These are phyloP conservation scores for Nymphalis urticae DNA, from an alignment of 2,888 invertebrate species.

Conservation along the genomic window DNA sequence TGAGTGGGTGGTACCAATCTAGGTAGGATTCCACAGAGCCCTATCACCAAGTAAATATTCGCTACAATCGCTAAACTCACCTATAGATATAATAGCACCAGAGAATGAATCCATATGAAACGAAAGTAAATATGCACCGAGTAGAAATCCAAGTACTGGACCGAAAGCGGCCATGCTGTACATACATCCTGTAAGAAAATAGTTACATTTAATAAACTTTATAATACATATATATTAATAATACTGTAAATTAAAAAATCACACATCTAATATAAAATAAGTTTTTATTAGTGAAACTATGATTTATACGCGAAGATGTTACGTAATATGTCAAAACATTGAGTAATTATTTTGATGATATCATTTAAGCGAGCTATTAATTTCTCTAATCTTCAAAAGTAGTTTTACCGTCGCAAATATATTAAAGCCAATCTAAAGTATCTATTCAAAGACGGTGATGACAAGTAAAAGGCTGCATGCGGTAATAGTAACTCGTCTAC, in stretches of 20 bases:
- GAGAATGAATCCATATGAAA: slow-evolving; percentile 96
- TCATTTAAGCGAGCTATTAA: not conserved
- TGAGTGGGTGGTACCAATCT: too few species aligned
- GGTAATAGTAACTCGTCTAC: slow-evolving; percentile 47
- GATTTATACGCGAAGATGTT: too few species aligned
- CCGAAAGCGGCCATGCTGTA: slow-evolving; percentile 98
- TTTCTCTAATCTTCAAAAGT: not conserved
- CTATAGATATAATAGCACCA: slow-evolving; percentile 86
- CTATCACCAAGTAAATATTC: not conserved
- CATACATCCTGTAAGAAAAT: slow-evolving; percentile 87
- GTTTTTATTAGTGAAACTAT: too few species aligned
- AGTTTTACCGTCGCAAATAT: not conserved
- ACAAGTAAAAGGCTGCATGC: slow-evolving; percentile 46
- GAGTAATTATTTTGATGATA: not conserved
- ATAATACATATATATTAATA: too few species aligned
- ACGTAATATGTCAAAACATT: too few species aligned
- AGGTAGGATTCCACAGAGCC: too few species aligned
- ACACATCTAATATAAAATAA: too few species aligned
- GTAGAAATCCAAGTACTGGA: slow-evolving; percentile 95
- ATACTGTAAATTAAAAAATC: too few species aligned
- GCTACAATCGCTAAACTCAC: slow-evolving; percentile 68
- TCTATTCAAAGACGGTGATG: slow-evolving; percentile 31
- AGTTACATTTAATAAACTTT: not conserved
- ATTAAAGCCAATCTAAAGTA: slow-evolving; percentile 16
- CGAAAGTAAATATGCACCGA: slow-evolving; percentile 94